Conservation (phyloP, 1,140 invertebrate species). For the Panulirus ornatus region DNA sequence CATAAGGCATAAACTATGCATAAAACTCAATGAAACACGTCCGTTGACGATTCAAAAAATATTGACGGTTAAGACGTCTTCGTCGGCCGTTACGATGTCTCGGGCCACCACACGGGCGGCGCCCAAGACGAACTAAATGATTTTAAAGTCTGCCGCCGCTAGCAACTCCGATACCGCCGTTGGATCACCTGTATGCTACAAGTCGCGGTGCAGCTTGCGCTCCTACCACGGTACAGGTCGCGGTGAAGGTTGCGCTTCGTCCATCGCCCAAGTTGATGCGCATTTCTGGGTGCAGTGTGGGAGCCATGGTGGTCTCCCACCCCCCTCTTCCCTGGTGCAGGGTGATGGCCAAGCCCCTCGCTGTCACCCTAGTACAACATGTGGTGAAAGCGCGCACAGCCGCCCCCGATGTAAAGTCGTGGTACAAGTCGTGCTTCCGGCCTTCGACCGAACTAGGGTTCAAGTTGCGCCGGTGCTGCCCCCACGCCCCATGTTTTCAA, state of each 20-base stretch:
- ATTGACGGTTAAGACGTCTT: neutral
- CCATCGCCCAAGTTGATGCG: no score
- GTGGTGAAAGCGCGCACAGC: no score
- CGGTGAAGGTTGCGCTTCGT: neutral
- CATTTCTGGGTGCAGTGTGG: no score
- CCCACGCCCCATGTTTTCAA: no score
- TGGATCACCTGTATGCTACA: constrained; percentile 7
- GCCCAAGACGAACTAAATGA: neutral
- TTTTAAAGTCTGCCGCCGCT: neutral
- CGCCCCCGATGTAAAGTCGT: no score
- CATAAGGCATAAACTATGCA: constrained; percentile 42
- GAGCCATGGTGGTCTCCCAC: no score
- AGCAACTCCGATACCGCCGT: neutral
- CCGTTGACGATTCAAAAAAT: constrained; percentile 13
- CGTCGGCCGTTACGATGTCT: neutral
- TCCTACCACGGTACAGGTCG: neutral
- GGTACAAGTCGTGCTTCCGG: no score
- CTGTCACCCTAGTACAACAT: no score
- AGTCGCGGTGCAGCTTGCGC: neutral
- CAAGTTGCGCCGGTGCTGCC: no score
- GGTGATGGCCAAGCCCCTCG: no score
- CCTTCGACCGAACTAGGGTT: no score
- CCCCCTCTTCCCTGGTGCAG: no score
- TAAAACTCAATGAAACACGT: constrained; percentile 8
- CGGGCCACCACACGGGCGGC: neutral